Evolutionary conservation across 1,140 invertebrate species (phyloP), one percentile per base, ranked within the genome.

Genomic region (Sitobion miscanthi): DNA sequence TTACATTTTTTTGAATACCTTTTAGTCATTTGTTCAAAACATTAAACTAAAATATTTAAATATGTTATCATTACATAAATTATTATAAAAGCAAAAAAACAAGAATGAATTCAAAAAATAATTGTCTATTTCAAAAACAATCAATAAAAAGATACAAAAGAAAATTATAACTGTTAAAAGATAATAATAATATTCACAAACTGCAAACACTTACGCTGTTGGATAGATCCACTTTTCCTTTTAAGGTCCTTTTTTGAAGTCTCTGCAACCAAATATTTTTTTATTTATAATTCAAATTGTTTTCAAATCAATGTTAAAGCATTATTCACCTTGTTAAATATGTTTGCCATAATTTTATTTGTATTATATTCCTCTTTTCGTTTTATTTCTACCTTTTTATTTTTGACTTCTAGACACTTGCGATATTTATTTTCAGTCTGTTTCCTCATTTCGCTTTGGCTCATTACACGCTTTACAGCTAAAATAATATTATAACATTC

Each of bases 311-410:
- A 14, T 7, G 7, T 42, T 62, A 23, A 62, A 87, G 11, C 1
- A n/a, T n/a, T n/a, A 77, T 77, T 94, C 94, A 95, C 95, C 94
- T 94, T 96, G 86, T 95, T 95, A 95, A 96, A 96, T 94, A 96
- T 95, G 94, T 96, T 95, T 9, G 96, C 96, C 96, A 96, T 96
- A 0, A 96, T 94, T 94, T 96, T 95, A 94, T 96, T 96, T 52
- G 95, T 95, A 25, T 95, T 94, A 30, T 95, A 94, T 85, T 96
- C 95, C 93, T 96, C 95, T 94, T 96, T 95, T 85, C 94, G 95
- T 94, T 95, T 96, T 57, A 94, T 94, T 93, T 96, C 95, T 30
- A 94, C 94, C n/a, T 95, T 94, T 94, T 95, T 96, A 23, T 95
- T 95, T 94, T 95, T 94, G 23, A 96, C 95, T 94, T 96, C 96